Conservation (phyloP, 2,113 vertebrate genomes). For the Ciconia boyciana region DNA sequence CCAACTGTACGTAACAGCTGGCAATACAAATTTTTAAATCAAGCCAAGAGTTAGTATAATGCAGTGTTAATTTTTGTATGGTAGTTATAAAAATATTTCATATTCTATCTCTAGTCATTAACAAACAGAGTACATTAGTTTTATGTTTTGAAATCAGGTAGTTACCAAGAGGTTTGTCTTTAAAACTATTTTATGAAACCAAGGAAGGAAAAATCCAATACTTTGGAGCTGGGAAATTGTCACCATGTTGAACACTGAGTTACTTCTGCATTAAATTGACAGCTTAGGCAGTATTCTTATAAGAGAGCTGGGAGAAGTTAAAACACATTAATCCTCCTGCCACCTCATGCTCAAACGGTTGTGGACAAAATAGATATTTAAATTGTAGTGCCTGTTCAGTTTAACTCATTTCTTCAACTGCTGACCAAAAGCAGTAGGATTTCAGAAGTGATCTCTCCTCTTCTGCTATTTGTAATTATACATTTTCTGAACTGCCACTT, state of each 20-base stretch:
- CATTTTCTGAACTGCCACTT: background rate
- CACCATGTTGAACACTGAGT: background rate
- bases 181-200: background rate
- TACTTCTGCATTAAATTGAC: background rate
- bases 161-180: background rate
- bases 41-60: background rate
- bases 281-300: background rate
- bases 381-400: background rate
- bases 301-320: background rate
- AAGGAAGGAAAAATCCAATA: background rate
- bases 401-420: background rate
- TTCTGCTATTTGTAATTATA: background rate
- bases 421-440: background rate
- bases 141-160: background rate
- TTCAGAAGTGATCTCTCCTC: background rate
- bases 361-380: background rate
- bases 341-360: background rate
- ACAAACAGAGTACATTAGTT: background rate
- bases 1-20: background rate
- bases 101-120: background rate
- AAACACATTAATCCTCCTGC: background rate
- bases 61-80: background rate
- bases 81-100: background rate
- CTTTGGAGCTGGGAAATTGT: background rate
- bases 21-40: background rate